Base-by-base conservation (phyloP, 92 coral and sea anemone species). In the Micromussa lordhowensis region DNA sequence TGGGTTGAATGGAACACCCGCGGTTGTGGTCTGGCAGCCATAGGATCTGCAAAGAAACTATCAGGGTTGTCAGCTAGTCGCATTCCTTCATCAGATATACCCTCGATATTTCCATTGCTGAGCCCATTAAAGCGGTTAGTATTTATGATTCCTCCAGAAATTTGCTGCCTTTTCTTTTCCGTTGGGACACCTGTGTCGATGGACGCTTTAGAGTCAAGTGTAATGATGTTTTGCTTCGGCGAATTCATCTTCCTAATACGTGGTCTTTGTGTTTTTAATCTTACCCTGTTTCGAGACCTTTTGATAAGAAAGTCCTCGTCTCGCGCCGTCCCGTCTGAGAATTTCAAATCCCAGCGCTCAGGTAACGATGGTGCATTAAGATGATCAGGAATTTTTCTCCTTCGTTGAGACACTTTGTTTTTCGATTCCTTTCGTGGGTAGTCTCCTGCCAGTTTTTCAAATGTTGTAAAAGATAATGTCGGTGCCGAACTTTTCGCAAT, bases 241-340 rank as follows among this genome's bases (percentile, higher is more conserved):
- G 61, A 28, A 26, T 86, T 49, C 51, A 15, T 51, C n/a, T 59
- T 77, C 5, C 7, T 32, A 4, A 11, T 22, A 16, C 64, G 77
- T 19, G 83, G 32, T 40, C 4, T 58, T 28, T 75, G 74, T 6
- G 63, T n/a, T 77, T 86, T 86, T 18, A 77, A 53, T 61, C 83
- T 38, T 16, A 86, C 89, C 59, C 89, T 86, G 73, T 86, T 86
- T 66, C 89, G 83, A 10, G 89, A 86, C 31, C 89, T 77, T 22
- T 78, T 86, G 0, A 29, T 63, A 19, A 86, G 48, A 18, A 77
- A 53, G 19, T 86, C 89, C 40, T 86, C 89, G 29, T 73, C 78
- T 53, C 78, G 78, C 7, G 13, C 49, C 0, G 77, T 17, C n/a
- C 36, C 81, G 58, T 74, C 58, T 1, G 57, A 74, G 34, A 14